These are phyloP conservation scores for Galerucella nymphaeae DNA, from an alignment of 2,888 invertebrate genomes.

Conservation along the genomic window DNA sequence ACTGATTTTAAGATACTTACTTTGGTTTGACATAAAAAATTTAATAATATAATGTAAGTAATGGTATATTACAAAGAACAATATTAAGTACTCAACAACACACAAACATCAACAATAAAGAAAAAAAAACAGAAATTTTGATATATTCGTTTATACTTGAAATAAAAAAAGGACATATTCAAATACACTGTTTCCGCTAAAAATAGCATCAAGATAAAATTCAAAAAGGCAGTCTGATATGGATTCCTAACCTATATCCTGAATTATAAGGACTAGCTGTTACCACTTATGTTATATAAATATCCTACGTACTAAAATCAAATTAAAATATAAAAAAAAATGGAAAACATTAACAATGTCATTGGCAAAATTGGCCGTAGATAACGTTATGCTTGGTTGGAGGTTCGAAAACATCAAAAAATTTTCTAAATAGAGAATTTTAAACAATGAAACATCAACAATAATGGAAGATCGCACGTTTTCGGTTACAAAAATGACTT, in stretches of 20 bases:
- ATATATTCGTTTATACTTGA: background rate
- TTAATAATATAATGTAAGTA: too few species aligned
- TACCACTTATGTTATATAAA: constrained; percentile 45
- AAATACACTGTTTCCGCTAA: background rate
- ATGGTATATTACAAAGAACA: too few species aligned
- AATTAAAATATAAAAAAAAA: constrained; percentile 51
- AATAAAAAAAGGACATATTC: background rate
- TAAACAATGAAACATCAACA: too few species aligned
- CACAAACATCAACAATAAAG: too few species aligned
- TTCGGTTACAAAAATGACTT: too few species aligned
- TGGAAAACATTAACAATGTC: constrained; percentile 49
- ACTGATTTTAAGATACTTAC: too few species aligned
- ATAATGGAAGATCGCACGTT: too few species aligned
- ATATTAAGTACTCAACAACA: too few species aligned
- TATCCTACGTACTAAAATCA: constrained; percentile 45
- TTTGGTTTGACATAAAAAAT: too few species aligned
- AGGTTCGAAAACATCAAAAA: constrained; percentile 31
- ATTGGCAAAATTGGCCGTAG: constrained; percentile 49
- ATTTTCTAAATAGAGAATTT: too few species aligned
- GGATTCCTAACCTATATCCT: constrained; percentile 53
- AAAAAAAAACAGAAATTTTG: background rate
- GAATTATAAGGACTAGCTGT: constrained; percentile 54
- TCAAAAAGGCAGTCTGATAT: constrained; percentile 57
- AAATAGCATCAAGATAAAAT: constrained; percentile 6
- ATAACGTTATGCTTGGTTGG: constrained; percentile 33